phyloP scores from a whole-genome alignment of 2,797 vertebrate species.

The Spinibarbus caldwelli region DNA sequence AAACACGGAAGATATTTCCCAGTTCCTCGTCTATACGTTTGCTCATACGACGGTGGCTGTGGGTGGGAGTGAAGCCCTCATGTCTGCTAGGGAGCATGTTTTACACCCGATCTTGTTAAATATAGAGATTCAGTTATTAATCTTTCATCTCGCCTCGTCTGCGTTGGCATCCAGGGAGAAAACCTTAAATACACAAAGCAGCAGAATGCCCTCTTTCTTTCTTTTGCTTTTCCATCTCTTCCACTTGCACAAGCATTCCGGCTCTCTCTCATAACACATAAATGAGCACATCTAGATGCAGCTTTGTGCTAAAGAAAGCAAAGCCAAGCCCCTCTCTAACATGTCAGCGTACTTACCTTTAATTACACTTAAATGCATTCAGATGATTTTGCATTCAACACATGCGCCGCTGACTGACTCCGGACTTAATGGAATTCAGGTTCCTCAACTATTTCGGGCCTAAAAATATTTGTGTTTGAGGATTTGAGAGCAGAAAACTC shows the following conservation, averaged over 20 bases:
- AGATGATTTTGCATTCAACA: constrained; percentile 49
- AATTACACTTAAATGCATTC: constrained; percentile 62
- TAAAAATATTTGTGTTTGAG: constrained; percentile 29
- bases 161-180: constrained; percentile 72
- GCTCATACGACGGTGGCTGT: constrained; percentile 26
- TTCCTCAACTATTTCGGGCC: background rate
- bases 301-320: constrained; percentile 2
- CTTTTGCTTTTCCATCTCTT: constrained; percentile 50
- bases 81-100: constrained; percentile 62
- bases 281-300: constrained; percentile 48
- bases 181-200: constrained; percentile 75
- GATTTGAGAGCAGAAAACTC: background rate
- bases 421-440: constrained; percentile 50
- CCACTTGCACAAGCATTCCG: constrained; percentile 50
- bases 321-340: constrained; percentile 44
- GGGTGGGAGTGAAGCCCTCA: constrained; percentile 44
- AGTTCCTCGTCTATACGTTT: constrained; percentile 34
- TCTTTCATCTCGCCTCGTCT: constrained; percentile 79
- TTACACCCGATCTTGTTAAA: constrained; percentile 72
- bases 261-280: constrained; percentile 55
- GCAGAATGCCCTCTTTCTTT: constrained; percentile 56
- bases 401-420: constrained; percentile 20
- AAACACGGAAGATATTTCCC: constrained; percentile 13
- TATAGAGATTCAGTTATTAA: constrained; percentile 75
- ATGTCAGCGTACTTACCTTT: constrained; percentile 50